These are phyloP conservation scores for Cossypha heuglini DNA, from an alignment of 2,797 vertebrate species.

Conservation along the genomic window DNA sequence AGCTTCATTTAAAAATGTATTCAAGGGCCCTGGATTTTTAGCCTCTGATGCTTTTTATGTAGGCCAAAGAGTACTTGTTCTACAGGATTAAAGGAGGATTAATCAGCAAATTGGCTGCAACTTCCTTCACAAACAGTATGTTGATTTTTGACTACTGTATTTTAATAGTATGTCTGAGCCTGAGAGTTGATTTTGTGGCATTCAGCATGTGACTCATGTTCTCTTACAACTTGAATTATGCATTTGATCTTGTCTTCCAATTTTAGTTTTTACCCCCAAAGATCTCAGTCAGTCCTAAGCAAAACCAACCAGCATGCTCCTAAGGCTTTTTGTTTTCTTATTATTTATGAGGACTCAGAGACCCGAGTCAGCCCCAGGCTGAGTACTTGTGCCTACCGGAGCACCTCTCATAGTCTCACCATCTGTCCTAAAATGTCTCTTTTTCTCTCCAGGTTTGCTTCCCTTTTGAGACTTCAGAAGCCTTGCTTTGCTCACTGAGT, in stretches of 20 bases:
- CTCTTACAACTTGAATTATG: background rate
- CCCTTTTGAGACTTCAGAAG: background rate
- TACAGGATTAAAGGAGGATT: slow-evolving; percentile 42
- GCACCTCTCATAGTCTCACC: background rate
- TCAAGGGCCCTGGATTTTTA: slow-evolving; percentile 40
- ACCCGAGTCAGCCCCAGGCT: background rate
- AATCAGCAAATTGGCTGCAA: slow-evolving; percentile 62
- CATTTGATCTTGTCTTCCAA: background rate
- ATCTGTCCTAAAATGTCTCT: background rate
- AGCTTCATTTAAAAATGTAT: slow-evolving; percentile 34
- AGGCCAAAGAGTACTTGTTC: slow-evolving; percentile 56
- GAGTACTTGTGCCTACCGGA: background rate
- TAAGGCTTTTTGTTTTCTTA: background rate
- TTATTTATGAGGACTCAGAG: background rate
- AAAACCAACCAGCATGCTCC: background rate
- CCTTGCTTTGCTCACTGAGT: background rate
- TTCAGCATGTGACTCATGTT: slow-evolving; percentile 46
- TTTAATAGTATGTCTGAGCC: slow-evolving; percentile 25
- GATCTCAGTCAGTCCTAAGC: background rate
- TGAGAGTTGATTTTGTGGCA: slow-evolving; percentile 24
- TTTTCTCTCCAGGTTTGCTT: background rate
- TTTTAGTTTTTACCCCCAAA: background rate
- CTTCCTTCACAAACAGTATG: slow-evolving; percentile 52
- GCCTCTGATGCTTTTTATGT: slow-evolving; percentile 33
- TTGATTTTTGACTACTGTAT: slow-evolving; percentile 49